Evolutionary conservation across 2,888 invertebrate species (phyloP), one percentile per base, ranked within the genome.

Genomic region (Cyaniris semiargus): DNA sequence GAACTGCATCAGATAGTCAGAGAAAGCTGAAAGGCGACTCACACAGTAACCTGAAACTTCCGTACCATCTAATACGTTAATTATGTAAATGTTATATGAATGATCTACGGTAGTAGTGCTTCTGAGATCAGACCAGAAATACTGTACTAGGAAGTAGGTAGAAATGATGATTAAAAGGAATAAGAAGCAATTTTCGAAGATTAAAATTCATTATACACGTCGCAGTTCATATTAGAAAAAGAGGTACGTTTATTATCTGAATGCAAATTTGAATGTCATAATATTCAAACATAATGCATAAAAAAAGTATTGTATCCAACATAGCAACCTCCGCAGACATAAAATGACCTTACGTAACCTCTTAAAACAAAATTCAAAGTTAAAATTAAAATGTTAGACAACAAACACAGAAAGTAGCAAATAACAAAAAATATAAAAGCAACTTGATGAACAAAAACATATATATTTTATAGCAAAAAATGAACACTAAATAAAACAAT

Each of bases 1-100:
- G 66, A 15, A 66, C 66, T 66, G 66, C 66, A 66, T 66, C 66
- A 66, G 66, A 66, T 66, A 66, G 27, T 15, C 27, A 27, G 66
- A 66, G 66, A 66, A 66, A 66, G 66, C 66, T 66, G 66, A 66
- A 66, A 66, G 31, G 66, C 66, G 66, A 66, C 27, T 31, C 66
- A 18, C 27, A 66, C 15, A 31, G 79, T 79, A 80, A 81, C 80
- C 79, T 78, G 78, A 81, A 80, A 80, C 80, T 81, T 81, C 80
- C 80, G 71, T 60, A 70, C 38, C 70, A 77, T 76, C 75, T 75
- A 75, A 70, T 48, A 56, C 60, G 70, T 76, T 76, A 76, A 66
- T 66, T 66, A 66, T 66, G 27, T 66, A 66, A 66, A 66, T 66
- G 27, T 66, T 66, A 66, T 66, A 66, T 66, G 66, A 27, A 66